Base-by-base conservation (phyloP, 2,797 vertebrate species). In the Myotis planiceps region DNA sequence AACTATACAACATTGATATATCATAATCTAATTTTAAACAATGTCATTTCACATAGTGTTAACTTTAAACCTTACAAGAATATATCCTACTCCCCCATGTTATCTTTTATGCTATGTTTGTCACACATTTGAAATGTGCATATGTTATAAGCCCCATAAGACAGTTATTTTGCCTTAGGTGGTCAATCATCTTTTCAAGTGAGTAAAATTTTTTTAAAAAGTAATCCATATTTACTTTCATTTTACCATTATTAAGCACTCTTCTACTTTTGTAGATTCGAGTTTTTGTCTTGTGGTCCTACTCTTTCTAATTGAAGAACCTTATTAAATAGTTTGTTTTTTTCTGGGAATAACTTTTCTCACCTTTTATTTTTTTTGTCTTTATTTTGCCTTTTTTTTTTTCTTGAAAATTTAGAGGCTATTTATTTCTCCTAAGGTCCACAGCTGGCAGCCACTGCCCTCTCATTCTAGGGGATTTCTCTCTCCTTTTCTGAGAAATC, bases 401-500 rank as follows among this genome's bases (percentile, higher is more conserved):
- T 63, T 58, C 47, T 42, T 96, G 97, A 96, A 97, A 98, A 97
- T 69, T 78, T 69, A 96, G 95, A 98, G 95, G 94, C 90, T 96
- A 86, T 98, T 97, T 98, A 98, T 98, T 98, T 97, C 94, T 96
- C 15, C 3, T 95, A 95, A 95, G 90, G 55, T 95, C 95, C 96
- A 93, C 93, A 74, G 92, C 94, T 82, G 83, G 84, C 75, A 89
- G 96, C 90, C 82, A 91, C 95, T n/a, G 65, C 51, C 71, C 58
- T 87, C 89, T 84, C 21, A 16, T 65, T n/a, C 83, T 5, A 9
- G 27, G 76, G 92, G 71, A 89, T 72, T 76, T 63, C 53, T 72
- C 34, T 49, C 34, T 93, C 47, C 16, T 66, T 23, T 93, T 82
- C 81, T 0, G 53, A 96, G 94, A 95, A 93, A 86, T 53, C 68